phyloP scores from a whole-genome alignment of 1,140 invertebrate genomes.

The Drosophila nebulosa region DNA sequence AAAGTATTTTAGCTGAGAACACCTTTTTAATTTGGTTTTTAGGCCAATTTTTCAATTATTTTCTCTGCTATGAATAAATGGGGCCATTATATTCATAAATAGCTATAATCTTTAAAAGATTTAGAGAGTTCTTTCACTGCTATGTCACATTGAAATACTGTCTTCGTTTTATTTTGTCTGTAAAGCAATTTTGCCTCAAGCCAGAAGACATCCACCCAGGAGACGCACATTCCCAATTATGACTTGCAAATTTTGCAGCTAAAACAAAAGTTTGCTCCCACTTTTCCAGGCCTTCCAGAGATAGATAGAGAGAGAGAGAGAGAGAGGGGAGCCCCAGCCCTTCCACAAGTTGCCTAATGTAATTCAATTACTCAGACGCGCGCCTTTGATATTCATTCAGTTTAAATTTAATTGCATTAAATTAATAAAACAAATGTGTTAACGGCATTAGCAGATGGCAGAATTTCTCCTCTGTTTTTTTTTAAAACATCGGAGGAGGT shows the following conservation, averaged over 20 bases:
- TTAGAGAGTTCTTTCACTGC: neutral
- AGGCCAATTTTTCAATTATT: no score
- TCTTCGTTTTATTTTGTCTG: neutral
- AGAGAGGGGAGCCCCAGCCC: no score
- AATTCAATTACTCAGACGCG: slow-evolving; percentile 39
- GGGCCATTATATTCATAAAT: no score
- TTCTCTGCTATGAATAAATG: no score
- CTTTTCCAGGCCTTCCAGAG: neutral
- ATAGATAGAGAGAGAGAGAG: no score
- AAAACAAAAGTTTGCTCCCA: slow-evolving; percentile 24
- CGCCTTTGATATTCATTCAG: slow-evolving; percentile 42
- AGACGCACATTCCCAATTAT: slow-evolving; percentile 28
- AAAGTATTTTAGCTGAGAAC: no score
- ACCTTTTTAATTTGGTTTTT: no score
- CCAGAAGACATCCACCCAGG: neutral
- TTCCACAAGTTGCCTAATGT: neutral
- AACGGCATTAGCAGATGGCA: slow-evolving; percentile 30
- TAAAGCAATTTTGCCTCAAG: neutral
- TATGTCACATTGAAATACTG: neutral
- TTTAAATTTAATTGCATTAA: slow-evolving; percentile 60
- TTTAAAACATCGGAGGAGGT: neutral
- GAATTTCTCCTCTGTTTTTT: neutral
- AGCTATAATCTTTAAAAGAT: neutral
- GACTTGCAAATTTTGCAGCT: slow-evolving; percentile 43
- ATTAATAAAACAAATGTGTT: slow-evolving; percentile 55